Evolutionary conservation across 1,140 invertebrate species (phyloP), one percentile per base, ranked within the genome.

Genomic region (Araneus ventricosus): DNA sequence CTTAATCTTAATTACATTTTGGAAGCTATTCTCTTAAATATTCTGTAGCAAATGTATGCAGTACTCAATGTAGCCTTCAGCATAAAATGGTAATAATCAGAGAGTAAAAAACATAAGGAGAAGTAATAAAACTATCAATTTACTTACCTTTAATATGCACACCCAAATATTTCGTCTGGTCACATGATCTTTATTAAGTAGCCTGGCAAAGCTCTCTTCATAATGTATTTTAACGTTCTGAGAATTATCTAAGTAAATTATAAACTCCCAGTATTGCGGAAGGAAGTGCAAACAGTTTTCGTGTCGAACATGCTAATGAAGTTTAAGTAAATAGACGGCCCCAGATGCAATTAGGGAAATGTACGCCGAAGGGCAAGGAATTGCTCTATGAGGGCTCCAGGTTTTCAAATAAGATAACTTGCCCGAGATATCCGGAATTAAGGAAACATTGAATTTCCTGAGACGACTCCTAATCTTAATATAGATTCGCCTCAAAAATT

Each of bases 271-370:
- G 41, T n/a, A 84, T 84, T 84, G 82, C 41, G 45, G 27, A 84
- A 52, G 39, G 39, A 17, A n/a, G 45, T 17, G 39, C 41, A 84
- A 84, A 84, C 82, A 52, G 45, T 57, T 84, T 52, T 52, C 41
- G 82, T 84, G 82, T 84, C 45, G 41, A 27, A 84, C 82, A 84
- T 84, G 82, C 41, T 84, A 84, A 84, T 84, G 82, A 84, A 52
- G 41, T 84, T 52, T 57, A 7, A 57, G 82, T 8, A 84, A 84
- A 84, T 84, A 41, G 82, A 84, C n/a, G 39, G 24, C 24, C 34
- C n/a, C 24, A 45, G 45, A 84, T 34, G 82, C 82, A 41, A 45
- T 52, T 52, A 84, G 70, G 70, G 70, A 37, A 37, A 75, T 22
- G 59, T 63, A 1, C 4, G 70, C 70, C 30, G 17, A 75, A 22